Evolutionary conservation across 2,113 vertebrate species (phyloP).

Genomic region (Hemibagrus wyckioides): DNA sequence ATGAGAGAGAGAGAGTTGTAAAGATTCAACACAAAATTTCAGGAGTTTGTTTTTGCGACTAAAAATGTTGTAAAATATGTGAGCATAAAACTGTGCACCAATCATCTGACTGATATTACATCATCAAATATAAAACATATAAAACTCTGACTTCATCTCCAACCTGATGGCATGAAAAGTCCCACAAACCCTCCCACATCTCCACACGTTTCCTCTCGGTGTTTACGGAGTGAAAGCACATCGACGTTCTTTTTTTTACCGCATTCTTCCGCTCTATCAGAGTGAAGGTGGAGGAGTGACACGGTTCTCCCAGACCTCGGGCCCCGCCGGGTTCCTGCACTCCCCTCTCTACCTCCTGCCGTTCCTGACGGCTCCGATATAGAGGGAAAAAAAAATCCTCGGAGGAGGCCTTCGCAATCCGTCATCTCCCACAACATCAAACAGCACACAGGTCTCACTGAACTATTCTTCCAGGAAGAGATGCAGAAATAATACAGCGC

Average conservation of each 20-base stretch:
- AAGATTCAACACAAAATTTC: background rate
- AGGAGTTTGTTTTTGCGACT: background rate
- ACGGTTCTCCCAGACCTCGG: slow-evolving; percentile 45
- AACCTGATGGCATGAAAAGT: background rate
- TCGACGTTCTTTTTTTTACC: background rate
- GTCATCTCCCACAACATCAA: slow-evolving; percentile 58
- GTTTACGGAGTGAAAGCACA: slow-evolving; percentile 21
- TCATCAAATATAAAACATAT: background rate
- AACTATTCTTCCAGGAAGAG: slow-evolving; percentile 40
- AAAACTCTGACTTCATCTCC: background rate
- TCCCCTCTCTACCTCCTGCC: slow-evolving; percentile 55
- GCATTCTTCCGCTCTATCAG: slow-evolving; percentile 45
- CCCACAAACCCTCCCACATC: background rate
- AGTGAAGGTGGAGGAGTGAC: slow-evolving; percentile 44
- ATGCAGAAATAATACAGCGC: slow-evolving; percentile 38
- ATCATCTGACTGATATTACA: no score
- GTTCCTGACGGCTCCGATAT: slow-evolving; percentile 53
- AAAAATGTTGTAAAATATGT: no score
- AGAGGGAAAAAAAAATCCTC: slow-evolving; percentile 33
- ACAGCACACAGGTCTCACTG: slow-evolving; percentile 49
- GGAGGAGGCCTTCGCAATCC: slow-evolving; percentile 57
- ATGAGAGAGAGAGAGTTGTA: no score
- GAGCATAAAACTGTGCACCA: no score
- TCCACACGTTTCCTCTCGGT: background rate
- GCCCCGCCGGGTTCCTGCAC: slow-evolving; percentile 44